Base-by-base conservation (phyloP, 2,888 invertebrate species). In the Unio pictorum region DNA sequence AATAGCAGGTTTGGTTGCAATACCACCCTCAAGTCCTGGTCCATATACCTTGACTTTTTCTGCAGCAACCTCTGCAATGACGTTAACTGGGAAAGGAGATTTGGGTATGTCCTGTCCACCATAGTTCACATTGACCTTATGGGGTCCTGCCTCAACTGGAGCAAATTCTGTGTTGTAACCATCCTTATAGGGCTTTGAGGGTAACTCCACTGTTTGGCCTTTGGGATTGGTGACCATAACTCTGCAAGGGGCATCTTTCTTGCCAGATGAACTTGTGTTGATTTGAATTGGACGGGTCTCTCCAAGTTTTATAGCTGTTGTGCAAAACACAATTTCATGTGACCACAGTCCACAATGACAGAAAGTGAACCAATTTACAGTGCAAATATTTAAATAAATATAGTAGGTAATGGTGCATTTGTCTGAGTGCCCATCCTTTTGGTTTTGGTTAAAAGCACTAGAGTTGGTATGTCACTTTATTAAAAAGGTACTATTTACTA, bases 161-260 rank as follows among this genome's bases (percentile, higher is more conserved):
- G 85, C 83, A 80, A 90, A 90, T 57, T 84, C 82, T 61, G 89
- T 89, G 8, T 79, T 81, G 74, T 85, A 86, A 54, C 95, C 96
- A 84, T 95, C 94, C 73, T 93, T 93, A 0, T 94, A 94, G n/a
- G 95, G 94, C 85, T 94, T 93, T 23, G 95, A 93, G 83, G 94
- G 94, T 1, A 95, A 94, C 87, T 94, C 94, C 57, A 94, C 92
- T 69, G 93, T 86, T 75, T 88, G 82, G 18, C 88, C 87, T 67
- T 80, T 82, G 1, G 89, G 89, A n/a, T 81, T 82, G 26, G 75
- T 82, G 20, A 87, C 85, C 59, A 82, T 84, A 7, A 79, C 78
- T 56, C 72, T 79, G 64, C 79, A 77, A 26, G 81, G 79, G n/a
- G 72, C 68, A 68, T 80, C 80, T 55, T 80, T 75, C 74, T 78